Conservation (phyloP, 2,113 vertebrate genomes). For the Apus apus region DNA sequence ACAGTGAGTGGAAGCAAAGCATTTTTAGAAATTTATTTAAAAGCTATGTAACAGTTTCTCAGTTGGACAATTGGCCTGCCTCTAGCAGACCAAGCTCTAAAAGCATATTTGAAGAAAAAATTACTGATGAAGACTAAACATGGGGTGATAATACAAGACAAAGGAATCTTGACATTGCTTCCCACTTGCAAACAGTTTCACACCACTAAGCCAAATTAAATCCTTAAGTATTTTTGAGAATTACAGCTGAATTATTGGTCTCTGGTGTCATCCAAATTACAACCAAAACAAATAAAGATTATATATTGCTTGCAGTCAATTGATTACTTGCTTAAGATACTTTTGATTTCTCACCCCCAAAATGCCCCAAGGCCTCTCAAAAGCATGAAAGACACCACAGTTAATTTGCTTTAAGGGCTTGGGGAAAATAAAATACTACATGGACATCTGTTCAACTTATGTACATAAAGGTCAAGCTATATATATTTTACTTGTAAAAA, state of each 20-base stretch:
- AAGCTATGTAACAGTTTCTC: not conserved
- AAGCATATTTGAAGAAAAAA: not conserved
- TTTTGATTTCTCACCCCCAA: not conserved
- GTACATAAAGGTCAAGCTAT: not conserved
- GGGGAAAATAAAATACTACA: not conserved
- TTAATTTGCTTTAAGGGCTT: not conserved
- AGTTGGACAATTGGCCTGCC: not conserved
- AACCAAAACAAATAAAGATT: not conserved
- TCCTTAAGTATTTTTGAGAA: not conserved
- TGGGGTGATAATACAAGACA: not conserved
- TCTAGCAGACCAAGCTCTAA: not conserved
- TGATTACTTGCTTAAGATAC: not conserved
- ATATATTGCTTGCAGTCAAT: not conserved
- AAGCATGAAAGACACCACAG: not conserved
- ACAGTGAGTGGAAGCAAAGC: not conserved
- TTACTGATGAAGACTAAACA: not conserved
- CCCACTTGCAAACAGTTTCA: not conserved
- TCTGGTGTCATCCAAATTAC: not conserved
- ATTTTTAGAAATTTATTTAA: not conserved
- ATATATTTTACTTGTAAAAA: not conserved
- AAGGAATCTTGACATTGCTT: not conserved
- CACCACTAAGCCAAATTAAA: not conserved
- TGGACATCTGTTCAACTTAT: not conserved
- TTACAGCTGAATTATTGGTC: not conserved
- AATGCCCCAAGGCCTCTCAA: not conserved